Conservation (phyloP, 2,888 invertebrate genomes). For the Branchipolynoe longqiensis region DNA sequence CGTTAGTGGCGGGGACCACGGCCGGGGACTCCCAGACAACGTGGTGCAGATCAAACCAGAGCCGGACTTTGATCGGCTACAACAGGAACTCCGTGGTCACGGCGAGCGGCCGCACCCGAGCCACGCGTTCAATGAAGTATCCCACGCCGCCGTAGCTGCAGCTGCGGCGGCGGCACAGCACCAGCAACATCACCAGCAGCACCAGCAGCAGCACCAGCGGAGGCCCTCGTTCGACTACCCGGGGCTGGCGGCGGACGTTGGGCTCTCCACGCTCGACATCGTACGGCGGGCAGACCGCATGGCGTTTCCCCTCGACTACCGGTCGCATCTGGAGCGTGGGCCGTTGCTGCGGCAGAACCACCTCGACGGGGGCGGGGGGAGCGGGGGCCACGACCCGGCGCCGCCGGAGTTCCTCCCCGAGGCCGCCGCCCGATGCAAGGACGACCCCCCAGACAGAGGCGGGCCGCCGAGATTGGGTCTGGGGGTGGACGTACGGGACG, state of each 20-base stretch:
- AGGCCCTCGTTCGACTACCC: constrained; percentile 26
- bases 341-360: neutral
- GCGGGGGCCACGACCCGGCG: neutral
- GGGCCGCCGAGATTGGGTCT: neutral
- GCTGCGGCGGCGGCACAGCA: no score
- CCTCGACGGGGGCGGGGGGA: no score
- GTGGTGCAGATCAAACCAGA: constrained; percentile 50
- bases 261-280: neutral
- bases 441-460: neutral
- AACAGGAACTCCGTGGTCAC: constrained; percentile 5
- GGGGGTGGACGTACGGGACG: neutral
- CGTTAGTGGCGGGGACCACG: neutral
- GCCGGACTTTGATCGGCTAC: constrained; percentile 40
- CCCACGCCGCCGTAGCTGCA: no score
- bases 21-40: neutral
- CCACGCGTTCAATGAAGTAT: neutral
- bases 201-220: no score
- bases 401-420: constrained; percentile 8
- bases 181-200: no score
- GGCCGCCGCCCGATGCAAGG: neutral
- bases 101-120: neutral
- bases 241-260: neutral
- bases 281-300: neutral
- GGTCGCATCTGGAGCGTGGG: neutral
- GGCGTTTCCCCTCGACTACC: constrained; percentile 19